phyloP scores from a whole-genome alignment of 2,113 vertebrate species.

The Passerina amoena region DNA sequence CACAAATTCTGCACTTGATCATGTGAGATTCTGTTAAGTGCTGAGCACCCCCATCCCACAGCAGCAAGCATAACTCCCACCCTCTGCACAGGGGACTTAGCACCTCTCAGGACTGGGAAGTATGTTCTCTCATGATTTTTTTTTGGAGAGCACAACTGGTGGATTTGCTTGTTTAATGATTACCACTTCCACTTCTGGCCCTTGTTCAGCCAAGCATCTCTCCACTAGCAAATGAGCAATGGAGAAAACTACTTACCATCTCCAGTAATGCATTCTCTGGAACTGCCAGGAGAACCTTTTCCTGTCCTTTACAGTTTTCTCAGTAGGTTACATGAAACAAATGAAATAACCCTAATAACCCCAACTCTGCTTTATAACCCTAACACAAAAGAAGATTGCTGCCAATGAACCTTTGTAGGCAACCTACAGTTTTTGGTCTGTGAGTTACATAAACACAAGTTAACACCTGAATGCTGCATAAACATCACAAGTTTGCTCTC shows the following conservation, averaged over 20 bases:
- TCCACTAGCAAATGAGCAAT: neutral
- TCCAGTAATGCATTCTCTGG: neutral
- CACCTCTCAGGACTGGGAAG: neutral
- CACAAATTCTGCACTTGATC: neutral
- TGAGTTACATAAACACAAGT: neutral
- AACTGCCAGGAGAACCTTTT: neutral
- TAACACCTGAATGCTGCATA: neutral
- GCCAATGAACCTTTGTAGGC: neutral
- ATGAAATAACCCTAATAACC: neutral
- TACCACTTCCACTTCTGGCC: constrained; percentile 35
- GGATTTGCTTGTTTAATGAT: constrained; percentile 61
- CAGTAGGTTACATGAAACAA: neutral
- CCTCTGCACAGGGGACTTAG: neutral
- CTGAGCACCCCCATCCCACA: neutral
- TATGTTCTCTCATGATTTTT: neutral
- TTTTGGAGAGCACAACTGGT: neutral
- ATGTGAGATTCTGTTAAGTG: neutral
- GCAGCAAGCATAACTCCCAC: neutral
- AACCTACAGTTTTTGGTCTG: neutral
- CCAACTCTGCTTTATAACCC: neutral
- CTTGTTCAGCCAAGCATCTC: constrained; percentile 6
- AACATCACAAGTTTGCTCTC: neutral
- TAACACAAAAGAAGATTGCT: neutral
- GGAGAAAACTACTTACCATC: constrained; percentile 15
- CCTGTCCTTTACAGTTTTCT: neutral